Evolutionary conservation across 1,140 invertebrate species (phyloP).

Genomic region (Diachasmimorpha longicaudata): DNA sequence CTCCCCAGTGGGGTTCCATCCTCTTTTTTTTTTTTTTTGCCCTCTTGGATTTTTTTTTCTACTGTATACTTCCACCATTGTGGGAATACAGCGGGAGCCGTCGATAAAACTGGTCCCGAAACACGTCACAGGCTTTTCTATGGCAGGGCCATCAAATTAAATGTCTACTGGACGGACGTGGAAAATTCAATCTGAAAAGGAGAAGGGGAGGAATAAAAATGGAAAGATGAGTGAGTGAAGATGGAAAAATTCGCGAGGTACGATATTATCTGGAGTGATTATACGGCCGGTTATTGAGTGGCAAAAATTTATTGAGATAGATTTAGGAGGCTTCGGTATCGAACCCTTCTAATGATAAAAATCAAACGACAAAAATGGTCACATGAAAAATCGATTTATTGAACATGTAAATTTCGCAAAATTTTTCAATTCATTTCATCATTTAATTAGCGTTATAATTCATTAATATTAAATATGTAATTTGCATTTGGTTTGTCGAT

Average conservation of each 20-base stretch:
- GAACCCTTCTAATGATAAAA: too few species aligned
- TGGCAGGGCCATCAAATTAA: constrained; percentile 18
- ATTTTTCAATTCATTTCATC: too few species aligned
- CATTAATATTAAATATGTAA: too few species aligned
- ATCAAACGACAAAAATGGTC: too few species aligned
- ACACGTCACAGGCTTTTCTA: constrained; percentile 14
- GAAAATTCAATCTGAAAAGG: constrained; percentile 8
- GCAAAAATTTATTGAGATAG: too few species aligned
- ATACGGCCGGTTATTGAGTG: too few species aligned
- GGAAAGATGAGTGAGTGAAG: background rate
- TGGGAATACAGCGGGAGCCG: background rate
- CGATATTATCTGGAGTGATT: background rate
- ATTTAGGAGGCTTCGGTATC: too few species aligned
- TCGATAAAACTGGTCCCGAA: constrained; percentile 6
- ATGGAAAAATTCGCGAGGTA: background rate
- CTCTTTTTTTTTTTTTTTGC: background rate
- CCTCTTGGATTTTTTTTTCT: background rate
- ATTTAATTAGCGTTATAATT: too few species aligned
- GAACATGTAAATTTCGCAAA: too few species aligned
- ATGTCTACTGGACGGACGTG: constrained; percentile 8
- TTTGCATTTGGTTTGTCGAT: too few species aligned
- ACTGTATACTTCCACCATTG: background rate
- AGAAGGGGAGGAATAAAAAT: background rate
- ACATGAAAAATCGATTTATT: too few species aligned
- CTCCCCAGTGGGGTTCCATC: background rate